A percentile compares a stretch with the other conserved stretches of the same genome.
Conservation (phyloP, 1,140 invertebrate genomes). For the Leptinotarsa defecta region DNA sequence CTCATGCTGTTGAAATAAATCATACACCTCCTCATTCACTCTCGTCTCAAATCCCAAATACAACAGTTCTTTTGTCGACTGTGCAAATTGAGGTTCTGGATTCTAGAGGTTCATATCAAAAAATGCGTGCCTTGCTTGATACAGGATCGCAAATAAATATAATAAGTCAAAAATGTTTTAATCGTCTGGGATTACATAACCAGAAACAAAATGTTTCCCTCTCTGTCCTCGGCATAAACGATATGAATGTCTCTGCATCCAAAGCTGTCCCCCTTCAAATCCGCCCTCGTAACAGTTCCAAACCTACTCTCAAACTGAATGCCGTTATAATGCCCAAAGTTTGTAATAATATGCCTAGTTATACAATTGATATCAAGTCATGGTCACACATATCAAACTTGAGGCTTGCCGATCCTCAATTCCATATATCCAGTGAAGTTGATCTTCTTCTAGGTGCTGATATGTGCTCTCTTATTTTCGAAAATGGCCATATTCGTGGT, state of each 20-base stretch:
- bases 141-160: constrained; percentile 16
- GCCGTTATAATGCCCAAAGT: not conserved
- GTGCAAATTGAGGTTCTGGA: constrained; percentile 19
- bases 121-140: constrained; percentile 7
- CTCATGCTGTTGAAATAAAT: not conserved
- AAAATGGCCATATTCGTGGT: not conserved
- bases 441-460: constrained; percentile 24
- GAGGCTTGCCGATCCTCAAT: constrained; percentile 21
- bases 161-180: constrained; percentile 20
- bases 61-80: constrained; percentile 19
- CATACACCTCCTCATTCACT: not conserved
- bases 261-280: constrained; percentile 1
- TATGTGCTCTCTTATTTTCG: constrained; percentile 21
- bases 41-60: not conserved
- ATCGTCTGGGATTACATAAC: constrained; percentile 14
- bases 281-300: not conserved
- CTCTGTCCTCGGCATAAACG: too few species aligned
- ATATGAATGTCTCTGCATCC: too few species aligned
- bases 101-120: constrained; percentile 9
- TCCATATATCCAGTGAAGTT: not conserved
- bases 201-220: too few species aligned
- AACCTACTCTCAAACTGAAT: not conserved
- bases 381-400: constrained; percentile 10
- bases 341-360: constrained; percentile 10
- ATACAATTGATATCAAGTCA: not conserved